Conservation (phyloP, 2,113 vertebrate genomes). For the Hemibagrus wyckioides region DNA sequence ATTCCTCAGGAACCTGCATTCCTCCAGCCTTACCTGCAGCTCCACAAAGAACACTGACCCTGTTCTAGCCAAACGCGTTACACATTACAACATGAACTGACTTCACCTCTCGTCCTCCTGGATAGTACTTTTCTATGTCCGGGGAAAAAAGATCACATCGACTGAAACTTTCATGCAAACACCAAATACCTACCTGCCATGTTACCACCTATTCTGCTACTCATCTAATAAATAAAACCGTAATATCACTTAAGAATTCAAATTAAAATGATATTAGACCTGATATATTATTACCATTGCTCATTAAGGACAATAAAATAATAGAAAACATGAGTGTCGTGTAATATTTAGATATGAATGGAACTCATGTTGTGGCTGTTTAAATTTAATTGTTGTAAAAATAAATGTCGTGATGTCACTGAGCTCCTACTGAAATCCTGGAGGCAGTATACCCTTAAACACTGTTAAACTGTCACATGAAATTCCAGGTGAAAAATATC, state of each 20-base stretch:
- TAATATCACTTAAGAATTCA: neutral
- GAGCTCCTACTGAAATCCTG: neutral
- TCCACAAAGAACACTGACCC: neutral
- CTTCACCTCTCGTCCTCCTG: conserved; percentile 46
- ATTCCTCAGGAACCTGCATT: conserved; percentile 8
- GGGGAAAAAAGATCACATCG: conserved; percentile 54
- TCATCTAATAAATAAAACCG: neutral
- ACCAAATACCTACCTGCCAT: conserved; percentile 63
- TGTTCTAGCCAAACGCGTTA: neutral
- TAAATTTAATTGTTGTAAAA: neutral
- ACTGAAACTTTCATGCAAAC: conserved; percentile 72
- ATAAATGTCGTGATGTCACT: neutral
- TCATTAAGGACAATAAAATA: neutral
- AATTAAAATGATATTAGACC: neutral
- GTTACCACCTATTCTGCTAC: conserved; percentile 63
- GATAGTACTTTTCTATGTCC: conserved; percentile 57
- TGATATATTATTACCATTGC: neutral
- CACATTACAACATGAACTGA: conserved; percentile 41
- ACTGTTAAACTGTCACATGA: neutral
- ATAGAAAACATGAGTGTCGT: neutral
- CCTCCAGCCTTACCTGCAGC: neutral
- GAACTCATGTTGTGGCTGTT: neutral
- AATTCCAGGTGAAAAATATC: neutral
- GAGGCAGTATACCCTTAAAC: neutral
- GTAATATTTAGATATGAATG: neutral